These are phyloP conservation scores for Eutolmus rufibarbis DNA, from an alignment of 2,888 invertebrate species.

Conservation along the genomic window DNA sequence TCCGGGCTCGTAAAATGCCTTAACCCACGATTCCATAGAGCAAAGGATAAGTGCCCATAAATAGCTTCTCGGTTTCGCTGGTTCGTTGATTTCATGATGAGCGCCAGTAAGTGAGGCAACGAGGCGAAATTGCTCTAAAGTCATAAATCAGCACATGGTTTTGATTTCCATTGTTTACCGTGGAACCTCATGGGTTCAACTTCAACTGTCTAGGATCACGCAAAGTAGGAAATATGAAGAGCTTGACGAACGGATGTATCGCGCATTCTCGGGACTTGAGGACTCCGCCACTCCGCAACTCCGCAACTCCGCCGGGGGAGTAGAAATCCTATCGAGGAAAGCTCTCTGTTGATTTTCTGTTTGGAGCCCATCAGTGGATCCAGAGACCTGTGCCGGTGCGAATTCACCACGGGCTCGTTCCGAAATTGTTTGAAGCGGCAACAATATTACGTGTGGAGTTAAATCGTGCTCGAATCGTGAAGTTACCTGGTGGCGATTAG, in stretches of 20 bases:
- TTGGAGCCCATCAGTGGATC: conserved; percentile 33
- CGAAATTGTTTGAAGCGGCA: neutral
- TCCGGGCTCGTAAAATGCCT: conserved; percentile 28
- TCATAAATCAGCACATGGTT: conserved; percentile 46
- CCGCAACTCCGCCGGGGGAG: neutral
- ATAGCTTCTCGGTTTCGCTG: conserved; percentile 27
- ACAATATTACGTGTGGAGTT: neutral
- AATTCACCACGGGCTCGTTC: neutral
- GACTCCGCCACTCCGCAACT: neutral
- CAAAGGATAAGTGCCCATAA: conserved; percentile 23
- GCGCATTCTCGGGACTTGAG: conserved; percentile 3
- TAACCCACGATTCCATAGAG: neutral
- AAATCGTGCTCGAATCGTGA: neutral
- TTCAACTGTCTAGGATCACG: conserved; percentile 35
- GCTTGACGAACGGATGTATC: neutral
- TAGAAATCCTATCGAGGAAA: neutral
- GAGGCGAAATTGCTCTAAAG: conserved; percentile 36
- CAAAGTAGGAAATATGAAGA: conserved; percentile 8
- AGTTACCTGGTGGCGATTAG: neutral
- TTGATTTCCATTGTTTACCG: conserved; percentile 37
- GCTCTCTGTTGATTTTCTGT: conserved; percentile 32
- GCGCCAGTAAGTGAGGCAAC: conserved; percentile 19
- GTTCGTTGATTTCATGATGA: conserved; percentile 39
- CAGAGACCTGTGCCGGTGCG: conserved; percentile 39
- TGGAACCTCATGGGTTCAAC: conserved; percentile 27